These are phyloP conservation scores for Crenuchus spilurus DNA, from an alignment of 2,797 vertebrate species.

Conservation along the genomic window DNA sequence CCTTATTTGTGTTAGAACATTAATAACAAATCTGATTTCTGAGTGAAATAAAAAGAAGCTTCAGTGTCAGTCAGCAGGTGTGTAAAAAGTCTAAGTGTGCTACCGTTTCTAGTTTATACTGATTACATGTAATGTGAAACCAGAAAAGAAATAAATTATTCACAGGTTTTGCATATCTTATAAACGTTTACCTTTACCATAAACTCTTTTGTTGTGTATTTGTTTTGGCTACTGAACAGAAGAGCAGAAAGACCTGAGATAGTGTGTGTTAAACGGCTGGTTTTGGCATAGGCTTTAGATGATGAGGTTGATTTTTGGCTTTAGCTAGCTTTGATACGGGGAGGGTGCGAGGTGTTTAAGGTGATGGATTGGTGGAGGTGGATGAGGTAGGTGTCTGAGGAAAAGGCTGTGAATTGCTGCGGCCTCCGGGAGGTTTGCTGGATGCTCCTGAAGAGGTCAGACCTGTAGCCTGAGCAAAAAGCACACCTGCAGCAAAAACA, in stretches of 20 bases:
- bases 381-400: constrained; percentile 89
- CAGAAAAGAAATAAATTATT: constrained; percentile 84
- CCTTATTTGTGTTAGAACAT: constrained; percentile 72
- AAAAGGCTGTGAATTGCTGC: constrained; percentile 64
- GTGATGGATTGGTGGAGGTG: constrained; percentile 85
- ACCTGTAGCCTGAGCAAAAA: constrained; percentile 90
- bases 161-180: constrained; percentile 77
- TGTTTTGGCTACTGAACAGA: constrained; percentile 75
- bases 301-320: constrained; percentile 79
- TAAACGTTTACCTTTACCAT: constrained; percentile 66
- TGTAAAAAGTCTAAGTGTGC: constrained; percentile 77
- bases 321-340: constrained; percentile 68
- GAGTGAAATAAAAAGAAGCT: constrained; percentile 68
- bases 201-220: constrained; percentile 72
- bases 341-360: constrained; percentile 77
- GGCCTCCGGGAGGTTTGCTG: constrained; percentile 72
- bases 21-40: constrained; percentile 60
- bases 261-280: constrained; percentile 78
- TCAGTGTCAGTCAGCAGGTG: constrained; percentile 79
- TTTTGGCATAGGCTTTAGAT: constrained; percentile 86
- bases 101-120: constrained; percentile 71
- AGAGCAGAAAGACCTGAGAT: constrained; percentile 80
- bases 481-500: constrained; percentile 80
- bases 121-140: constrained; percentile 75
- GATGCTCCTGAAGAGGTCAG: constrained; percentile 75